Conservation (phyloP, 2,888 invertebrate genomes). For the Blastobasis adustella region DNA sequence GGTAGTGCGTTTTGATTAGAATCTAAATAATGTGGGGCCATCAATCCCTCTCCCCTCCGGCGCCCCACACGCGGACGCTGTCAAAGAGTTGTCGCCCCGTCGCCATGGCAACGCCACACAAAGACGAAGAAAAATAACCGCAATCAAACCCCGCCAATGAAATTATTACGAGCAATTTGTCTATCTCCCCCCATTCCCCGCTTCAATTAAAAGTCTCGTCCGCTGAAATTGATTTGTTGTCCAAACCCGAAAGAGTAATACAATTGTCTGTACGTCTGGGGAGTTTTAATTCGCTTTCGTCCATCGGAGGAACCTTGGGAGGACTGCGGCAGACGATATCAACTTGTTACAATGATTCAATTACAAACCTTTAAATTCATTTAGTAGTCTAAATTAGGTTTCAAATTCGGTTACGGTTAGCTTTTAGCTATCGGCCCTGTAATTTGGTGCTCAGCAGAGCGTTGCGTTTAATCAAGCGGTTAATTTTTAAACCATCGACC, state of each 20-base stretch:
- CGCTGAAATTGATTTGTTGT: conserved; percentile 46
- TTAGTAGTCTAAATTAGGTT: too few relatives aligned
- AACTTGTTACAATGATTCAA: neutral
- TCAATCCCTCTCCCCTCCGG: too few relatives aligned
- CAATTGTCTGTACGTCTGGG: conserved; percentile 44
- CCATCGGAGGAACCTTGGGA: neutral
- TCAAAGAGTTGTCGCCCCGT: conserved; percentile 25
- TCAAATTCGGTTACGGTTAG: too few relatives aligned
- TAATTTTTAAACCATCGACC: too few relatives aligned
- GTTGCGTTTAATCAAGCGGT: too few relatives aligned
- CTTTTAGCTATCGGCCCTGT: too few relatives aligned
- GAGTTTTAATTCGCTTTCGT: conserved; percentile 11
- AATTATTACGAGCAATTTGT: conserved; percentile 39
- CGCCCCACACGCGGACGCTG: conserved; percentile 18
- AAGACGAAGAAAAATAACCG: conserved; percentile 23
- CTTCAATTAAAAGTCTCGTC: conserved; percentile 34
- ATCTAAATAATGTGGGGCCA: too few relatives aligned
- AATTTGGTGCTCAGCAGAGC: too few relatives aligned
- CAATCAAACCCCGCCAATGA: conserved; percentile 34
- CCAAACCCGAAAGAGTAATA: conserved; percentile 40
- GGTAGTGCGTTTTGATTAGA: too few relatives aligned
- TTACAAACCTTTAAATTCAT: too few relatives aligned
- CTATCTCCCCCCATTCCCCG: conserved; percentile 19
- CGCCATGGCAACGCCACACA: conserved; percentile 31
- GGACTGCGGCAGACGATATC: neutral